These are phyloP conservation scores for Hippopotamus amphibius DNA, from an alignment of 2,113 vertebrate genomes.

Conservation along the genomic window DNA sequence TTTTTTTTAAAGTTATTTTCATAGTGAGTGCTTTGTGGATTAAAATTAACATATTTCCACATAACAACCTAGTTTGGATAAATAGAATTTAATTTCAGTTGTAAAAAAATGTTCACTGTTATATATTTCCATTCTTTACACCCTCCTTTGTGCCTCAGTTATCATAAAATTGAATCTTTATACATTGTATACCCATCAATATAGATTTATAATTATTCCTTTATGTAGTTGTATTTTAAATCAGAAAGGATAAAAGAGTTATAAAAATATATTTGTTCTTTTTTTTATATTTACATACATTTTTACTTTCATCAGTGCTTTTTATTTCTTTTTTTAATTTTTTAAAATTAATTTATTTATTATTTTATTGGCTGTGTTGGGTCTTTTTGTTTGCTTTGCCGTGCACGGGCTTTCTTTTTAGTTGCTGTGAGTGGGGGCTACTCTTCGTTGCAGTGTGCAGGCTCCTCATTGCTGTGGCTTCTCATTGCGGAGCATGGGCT, in stretches of 20 bases:
- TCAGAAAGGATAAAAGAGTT: background rate
- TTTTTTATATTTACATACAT: background rate
- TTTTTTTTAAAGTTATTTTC: background rate
- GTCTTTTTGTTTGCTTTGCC: too few relatives aligned
- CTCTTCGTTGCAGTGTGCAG: too few relatives aligned
- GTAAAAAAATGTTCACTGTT: background rate
- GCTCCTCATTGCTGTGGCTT: too few relatives aligned
- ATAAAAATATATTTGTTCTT: background rate
- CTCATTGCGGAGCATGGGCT: too few relatives aligned
- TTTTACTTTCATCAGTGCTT: background rate
- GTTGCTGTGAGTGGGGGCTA: too few relatives aligned
- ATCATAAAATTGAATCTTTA: background rate
- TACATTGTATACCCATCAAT: background rate
- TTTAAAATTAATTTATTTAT: too few relatives aligned
- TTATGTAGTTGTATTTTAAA: background rate
- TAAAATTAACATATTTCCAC: background rate
- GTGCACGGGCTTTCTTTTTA: too few relatives aligned
- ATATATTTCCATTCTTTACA: background rate
- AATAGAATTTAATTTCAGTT: background rate
- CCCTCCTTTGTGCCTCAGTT: background rate
- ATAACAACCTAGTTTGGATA: background rate
- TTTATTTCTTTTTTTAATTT: background rate
- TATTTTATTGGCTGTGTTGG: too few relatives aligned
- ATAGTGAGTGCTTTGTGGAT: background rate
- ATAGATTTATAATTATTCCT: background rate